phyloP scores from a whole-genome alignment of 2,797 vertebrate species.

The Sebastes cheni region DNA sequence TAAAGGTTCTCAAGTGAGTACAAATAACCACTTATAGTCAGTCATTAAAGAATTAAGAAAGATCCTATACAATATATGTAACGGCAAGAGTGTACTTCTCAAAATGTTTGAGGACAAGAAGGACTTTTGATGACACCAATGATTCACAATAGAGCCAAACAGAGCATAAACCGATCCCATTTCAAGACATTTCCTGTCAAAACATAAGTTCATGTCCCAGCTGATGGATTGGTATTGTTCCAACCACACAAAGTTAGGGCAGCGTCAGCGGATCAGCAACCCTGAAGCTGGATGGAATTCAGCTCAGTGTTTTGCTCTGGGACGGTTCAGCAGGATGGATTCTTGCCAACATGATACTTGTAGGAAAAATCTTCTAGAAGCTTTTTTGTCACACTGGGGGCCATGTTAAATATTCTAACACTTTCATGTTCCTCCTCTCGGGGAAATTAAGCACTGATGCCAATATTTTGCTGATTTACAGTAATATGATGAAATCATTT shows the following conservation, averaged over 20 bases:
- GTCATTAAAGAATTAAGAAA: background rate
- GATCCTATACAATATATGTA: background rate
- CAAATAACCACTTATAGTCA: background rate
- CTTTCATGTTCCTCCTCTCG: slow-evolving; percentile 18
- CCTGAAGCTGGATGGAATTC: slow-evolving; percentile 30
- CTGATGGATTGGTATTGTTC: slow-evolving; percentile 40
- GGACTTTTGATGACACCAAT: background rate
- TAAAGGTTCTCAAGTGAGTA: background rate
- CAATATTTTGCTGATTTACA: slow-evolving; percentile 14
- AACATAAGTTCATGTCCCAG: slow-evolving; percentile 1
- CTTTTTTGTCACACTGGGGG: slow-evolving; percentile 11
- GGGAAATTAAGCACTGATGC: background rate
- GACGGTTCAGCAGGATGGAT: slow-evolving; percentile 19
- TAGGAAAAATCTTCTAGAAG: slow-evolving; percentile 19
- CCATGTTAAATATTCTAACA: slow-evolving; percentile 2
- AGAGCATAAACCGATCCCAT: background rate
- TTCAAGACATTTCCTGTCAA: background rate
- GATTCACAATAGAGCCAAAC: background rate
- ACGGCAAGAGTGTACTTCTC: background rate
- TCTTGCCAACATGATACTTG: slow-evolving; percentile 38
- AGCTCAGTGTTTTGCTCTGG: slow-evolving; percentile 39
- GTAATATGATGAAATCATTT: background rate
- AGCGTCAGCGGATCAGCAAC: slow-evolving; percentile 46
- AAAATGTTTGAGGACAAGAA: background rate
- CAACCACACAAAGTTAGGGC: slow-evolving; percentile 31